phyloP scores from a whole-genome alignment of 1,140 invertebrate genomes.

The Daktulosphaira vitifoliae region DNA sequence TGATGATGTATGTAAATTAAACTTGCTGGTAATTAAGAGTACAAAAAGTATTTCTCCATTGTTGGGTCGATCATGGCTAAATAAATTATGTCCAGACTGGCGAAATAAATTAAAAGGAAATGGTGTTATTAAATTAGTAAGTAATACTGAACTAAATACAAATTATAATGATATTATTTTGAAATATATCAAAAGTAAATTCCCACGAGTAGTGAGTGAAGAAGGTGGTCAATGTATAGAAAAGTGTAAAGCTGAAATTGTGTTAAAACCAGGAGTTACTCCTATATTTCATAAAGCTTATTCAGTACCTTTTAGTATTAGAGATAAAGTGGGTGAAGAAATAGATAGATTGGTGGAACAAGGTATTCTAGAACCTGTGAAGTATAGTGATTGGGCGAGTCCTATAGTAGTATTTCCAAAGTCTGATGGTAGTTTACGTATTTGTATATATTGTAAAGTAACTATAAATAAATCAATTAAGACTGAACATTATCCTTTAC shows the following conservation, averaged over 20 bases:
- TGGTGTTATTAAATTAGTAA: no score
- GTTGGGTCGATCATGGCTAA: no score
- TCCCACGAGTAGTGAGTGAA: no score
- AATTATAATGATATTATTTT: no score
- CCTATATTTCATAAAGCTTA: constrained; percentile 3
- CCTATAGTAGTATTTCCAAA: constrained; percentile 44
- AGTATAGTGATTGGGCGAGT: constrained; percentile 43
- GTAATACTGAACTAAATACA: no score
- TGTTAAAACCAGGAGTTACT: not conserved
- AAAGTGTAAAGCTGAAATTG: not conserved
- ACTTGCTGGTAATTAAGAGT: no score
- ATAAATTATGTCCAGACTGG: no score
- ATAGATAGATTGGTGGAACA: not conserved
- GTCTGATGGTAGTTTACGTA: constrained; percentile 41
- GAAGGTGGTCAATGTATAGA: not conserved
- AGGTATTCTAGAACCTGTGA: not conserved
- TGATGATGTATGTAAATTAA: no score
- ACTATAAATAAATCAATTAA: constrained; percentile 37
- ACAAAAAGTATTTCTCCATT: no score
- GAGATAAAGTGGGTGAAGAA: not conserved
- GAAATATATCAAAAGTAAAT: no score
- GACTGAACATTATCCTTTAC: constrained; percentile 29
- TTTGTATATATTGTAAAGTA: constrained; percentile 44
- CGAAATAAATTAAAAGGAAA: no score
- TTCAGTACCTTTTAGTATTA: not conserved